Evolutionary conservation across 2,888 invertebrate species (phyloP), one percentile per base, ranked within the genome.

Genomic region (Timandra comae): DNA sequence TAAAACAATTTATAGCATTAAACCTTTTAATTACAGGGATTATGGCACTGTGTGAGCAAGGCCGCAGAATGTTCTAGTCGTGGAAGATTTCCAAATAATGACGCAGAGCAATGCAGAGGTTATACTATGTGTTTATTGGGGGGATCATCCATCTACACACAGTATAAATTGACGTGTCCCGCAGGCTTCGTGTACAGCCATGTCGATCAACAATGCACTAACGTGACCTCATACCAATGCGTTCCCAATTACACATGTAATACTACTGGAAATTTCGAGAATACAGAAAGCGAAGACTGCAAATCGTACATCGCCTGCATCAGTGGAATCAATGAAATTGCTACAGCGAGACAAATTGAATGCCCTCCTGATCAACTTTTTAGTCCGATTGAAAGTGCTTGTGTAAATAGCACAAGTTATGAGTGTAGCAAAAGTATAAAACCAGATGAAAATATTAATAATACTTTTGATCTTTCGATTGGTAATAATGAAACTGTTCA

Each of bases 71-170:
- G 84, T 36, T 61, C 52, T 0, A 40, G 59, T 0, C 61, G 64
- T 8, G 84, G 82, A 33, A 69, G 72, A 39, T 84, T 70, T 35
- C 72, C 78, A 1, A 73, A 78, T 41, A 61, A 75, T 28, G 56
- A 63, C 10, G 51, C 52, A 2, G 49, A 56, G 3, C 65, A 72
- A 28, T 85, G 85, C 35, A 56, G 68, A 2, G 80, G 80, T 0
- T 82, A 69, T 45, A 69, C 73, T n/a, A 72, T 80, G 52, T 85
- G 85, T 34, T 49, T 82, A 0, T 49, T 52, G 4, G 59, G 59
- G 1, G 67, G 65, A 1, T 45, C 56, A 1, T 49, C 46, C 2
- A 61, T 54, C 7, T 79, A 66, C 41, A 65, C 65, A 1, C 65
- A 72, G 22, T 69, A 74, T 50, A 66, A 75, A 37, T 62, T 82